phyloP scores from a whole-genome alignment of 2,888 invertebrate species.

The Glomeris marginata region DNA sequence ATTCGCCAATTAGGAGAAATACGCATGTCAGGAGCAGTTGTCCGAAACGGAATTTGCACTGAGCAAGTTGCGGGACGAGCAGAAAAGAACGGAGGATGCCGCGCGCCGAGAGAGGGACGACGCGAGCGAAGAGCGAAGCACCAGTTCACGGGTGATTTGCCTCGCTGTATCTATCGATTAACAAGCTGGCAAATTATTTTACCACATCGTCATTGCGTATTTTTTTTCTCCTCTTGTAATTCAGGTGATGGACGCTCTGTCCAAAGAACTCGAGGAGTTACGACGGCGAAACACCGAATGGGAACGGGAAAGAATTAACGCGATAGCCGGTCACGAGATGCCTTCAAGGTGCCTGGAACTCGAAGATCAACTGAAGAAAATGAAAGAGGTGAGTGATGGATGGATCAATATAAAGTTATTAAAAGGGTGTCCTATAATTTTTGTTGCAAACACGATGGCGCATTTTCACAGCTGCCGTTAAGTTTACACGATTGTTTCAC shows the following conservation, averaged over 20 bases:
- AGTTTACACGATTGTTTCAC: too few species aligned
- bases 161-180: constrained; percentile 1
- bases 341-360: constrained; percentile 16
- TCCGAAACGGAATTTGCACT: constrained; percentile 42
- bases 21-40: constrained; percentile 42
- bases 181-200: neutral
- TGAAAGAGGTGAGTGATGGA: constrained; percentile 16
- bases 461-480: too few species aligned
- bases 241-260: constrained; percentile 13
- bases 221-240: neutral
- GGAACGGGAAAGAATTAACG: constrained; percentile 1
- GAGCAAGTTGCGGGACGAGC: constrained; percentile 32
- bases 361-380: constrained; percentile 16
- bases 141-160: constrained; percentile 22
- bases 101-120: constrained; percentile 33
- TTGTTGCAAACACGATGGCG: too few species aligned
- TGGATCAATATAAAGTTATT: too few species aligned
- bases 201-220: neutral
- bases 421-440: too few species aligned
- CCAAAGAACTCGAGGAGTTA: constrained; percentile 13
- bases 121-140: constrained; percentile 28
- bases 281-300: constrained; percentile 9
- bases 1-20: constrained; percentile 36
- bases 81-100: constrained; percentile 24
- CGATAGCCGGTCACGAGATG: constrained; percentile 1